These are phyloP conservation scores for Nycteola revayana DNA, from an alignment of 2,888 invertebrate species.

Conservation along the genomic window DNA sequence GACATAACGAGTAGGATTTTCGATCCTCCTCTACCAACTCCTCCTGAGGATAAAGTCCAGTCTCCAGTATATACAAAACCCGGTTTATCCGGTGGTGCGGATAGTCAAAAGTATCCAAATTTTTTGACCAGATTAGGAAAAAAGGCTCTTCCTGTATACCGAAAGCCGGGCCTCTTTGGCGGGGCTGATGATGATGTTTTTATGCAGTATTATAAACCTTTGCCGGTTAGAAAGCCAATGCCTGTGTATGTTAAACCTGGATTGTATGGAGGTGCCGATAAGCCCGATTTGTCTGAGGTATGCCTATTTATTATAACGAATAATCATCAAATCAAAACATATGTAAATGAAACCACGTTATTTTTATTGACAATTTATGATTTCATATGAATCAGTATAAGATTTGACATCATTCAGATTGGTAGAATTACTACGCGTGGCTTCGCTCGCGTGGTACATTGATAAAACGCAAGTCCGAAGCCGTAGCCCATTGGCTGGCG, in stretches of 20 bases:
- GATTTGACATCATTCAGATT: too few relatives aligned
- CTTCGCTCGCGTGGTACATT: too few relatives aligned
- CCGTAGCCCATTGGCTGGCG: too few relatives aligned
- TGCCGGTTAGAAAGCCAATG: neutral
- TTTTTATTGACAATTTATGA: too few relatives aligned
- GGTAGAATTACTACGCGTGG: too few relatives aligned
- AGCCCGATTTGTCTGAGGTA: slow-evolving; percentile 41
- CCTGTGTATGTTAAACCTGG: slow-evolving; percentile 44
- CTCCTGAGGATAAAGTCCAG: slow-evolving; percentile 38
- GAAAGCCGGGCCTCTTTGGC: slow-evolving; percentile 41
- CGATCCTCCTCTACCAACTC: slow-evolving; percentile 60
- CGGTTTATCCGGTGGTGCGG: slow-evolving; percentile 43
- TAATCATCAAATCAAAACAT: too few relatives aligned
- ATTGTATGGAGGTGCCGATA: slow-evolving; percentile 38
- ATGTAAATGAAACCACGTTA: too few relatives aligned
- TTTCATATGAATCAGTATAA: too few relatives aligned
- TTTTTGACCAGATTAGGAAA: neutral
- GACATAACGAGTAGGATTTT: slow-evolving; percentile 54
- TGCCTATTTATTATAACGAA: neutral
- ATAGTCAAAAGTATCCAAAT: slow-evolving; percentile 6
- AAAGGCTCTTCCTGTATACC: slow-evolving; percentile 29
- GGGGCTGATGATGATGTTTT: neutral
- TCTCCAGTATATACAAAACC: slow-evolving; percentile 53
- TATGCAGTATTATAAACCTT: too few relatives aligned
- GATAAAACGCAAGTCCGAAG: too few relatives aligned